A percentile compares a stretch with the other conserved stretches of the same genome.
Evolutionary conservation across 2,888 invertebrate genomes (phyloP).

Genomic region (Nomada hirtipes): DNA sequence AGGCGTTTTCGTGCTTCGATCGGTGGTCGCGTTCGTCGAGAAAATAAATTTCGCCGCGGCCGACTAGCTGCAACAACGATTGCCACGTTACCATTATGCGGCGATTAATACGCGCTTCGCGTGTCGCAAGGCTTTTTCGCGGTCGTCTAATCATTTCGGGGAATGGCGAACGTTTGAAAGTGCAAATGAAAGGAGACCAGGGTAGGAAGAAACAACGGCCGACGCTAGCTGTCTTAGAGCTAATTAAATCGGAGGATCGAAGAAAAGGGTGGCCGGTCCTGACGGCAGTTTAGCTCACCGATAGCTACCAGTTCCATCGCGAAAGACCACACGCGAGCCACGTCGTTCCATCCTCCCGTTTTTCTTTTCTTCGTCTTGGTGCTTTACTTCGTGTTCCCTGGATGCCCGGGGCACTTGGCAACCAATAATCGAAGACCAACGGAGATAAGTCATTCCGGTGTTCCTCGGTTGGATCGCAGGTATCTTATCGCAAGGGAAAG

Average conservation of each 20-base stretch:
- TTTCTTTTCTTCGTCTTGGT: conserved; percentile 44
- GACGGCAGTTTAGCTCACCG: conserved; percentile 54
- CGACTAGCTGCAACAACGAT: conserved; percentile 45
- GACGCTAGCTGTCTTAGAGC: neutral
- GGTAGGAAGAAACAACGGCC: neutral
- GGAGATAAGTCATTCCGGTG: conserved; percentile 50
- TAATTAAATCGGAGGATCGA: conserved; percentile 24
- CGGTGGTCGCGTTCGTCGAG: conserved; percentile 27
- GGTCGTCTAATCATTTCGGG: neutral
- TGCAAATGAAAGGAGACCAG: neutral
- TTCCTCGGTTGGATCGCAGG: conserved; percentile 5
- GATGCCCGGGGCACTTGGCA: conserved; percentile 48
- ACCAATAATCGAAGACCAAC: conserved; percentile 57
- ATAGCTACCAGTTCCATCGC: conserved; percentile 52
- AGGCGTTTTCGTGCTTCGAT: conserved; percentile 28
- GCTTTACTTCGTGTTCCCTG: conserved; percentile 41
- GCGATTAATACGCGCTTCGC: conserved; percentile 8
- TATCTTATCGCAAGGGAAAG: conserved; percentile 52
- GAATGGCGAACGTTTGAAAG: neutral
- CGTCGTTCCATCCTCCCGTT: conserved; percentile 25
- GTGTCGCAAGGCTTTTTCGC: neutral
- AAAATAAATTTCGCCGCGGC: conserved; percentile 33
- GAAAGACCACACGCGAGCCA: conserved; percentile 68
- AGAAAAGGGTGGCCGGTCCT: conserved; percentile 30
- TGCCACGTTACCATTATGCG: conserved; percentile 16